Evolutionary conservation across 2,113 vertebrate species (phyloP).

Genomic region (Corythornis madagascariensis): DNA sequence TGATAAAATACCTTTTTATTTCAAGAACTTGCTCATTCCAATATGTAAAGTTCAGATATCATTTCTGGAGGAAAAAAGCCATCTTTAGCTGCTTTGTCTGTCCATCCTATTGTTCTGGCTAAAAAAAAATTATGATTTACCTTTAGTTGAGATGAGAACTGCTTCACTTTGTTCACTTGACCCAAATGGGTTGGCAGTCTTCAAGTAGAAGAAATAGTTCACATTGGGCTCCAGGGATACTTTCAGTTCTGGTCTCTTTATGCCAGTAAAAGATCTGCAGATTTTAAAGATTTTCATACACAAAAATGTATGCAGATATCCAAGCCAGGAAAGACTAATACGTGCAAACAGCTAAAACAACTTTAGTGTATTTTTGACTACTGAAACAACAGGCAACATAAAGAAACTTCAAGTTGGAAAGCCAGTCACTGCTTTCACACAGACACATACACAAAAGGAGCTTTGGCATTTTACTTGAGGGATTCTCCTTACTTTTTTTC

Average conservation of each 20-base stretch:
- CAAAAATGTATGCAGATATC: not conserved
- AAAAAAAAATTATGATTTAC: slow-evolving; percentile 65
- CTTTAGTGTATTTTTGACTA: not conserved
- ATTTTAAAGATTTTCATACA: slow-evolving; percentile 6
- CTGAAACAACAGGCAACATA: not conserved
- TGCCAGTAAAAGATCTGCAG: slow-evolving; percentile 89
- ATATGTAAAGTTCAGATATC: not conserved
- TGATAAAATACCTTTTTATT: not conserved
- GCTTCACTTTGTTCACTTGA: slow-evolving; percentile 95
- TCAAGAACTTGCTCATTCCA: not conserved
- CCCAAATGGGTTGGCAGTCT: slow-evolving; percentile 87
- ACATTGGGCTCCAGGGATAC: slow-evolving; percentile 90
- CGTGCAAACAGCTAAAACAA: not conserved
- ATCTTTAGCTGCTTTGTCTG: not conserved
- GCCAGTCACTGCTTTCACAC: not conserved
- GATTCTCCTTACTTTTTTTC: not conserved
- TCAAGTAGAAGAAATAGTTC: slow-evolving; percentile 96
- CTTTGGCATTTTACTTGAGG: not conserved
- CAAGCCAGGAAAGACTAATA: not conserved
- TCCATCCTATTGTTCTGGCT: not conserved
- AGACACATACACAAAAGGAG: not conserved
- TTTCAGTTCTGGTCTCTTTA: slow-evolving; percentile 84
- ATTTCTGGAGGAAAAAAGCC: not conserved
- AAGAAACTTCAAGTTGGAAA: not conserved
- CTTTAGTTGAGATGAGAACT: slow-evolving; percentile 93